phyloP scores from a whole-genome alignment of 2,888 invertebrate species.

The Euzophera pinguis region DNA sequence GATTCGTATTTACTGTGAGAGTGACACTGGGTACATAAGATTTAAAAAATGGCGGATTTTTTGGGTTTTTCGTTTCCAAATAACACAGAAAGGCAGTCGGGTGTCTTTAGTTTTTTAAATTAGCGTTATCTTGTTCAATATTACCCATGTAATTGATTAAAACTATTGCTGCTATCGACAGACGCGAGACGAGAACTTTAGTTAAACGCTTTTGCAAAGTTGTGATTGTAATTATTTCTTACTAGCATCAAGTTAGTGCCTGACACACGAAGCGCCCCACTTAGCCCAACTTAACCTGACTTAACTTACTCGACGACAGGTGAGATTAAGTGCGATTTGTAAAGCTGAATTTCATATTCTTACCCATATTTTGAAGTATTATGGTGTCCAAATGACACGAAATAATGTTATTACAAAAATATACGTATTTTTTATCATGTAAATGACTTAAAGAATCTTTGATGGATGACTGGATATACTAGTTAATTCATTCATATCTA shows the following conservation, averaged over 20 bases:
- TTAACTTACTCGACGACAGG: conserved; percentile 36
- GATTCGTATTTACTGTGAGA: too few relatives aligned
- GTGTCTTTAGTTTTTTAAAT: too few relatives aligned
- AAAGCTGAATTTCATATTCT: conserved; percentile 34
- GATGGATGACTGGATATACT: too few relatives aligned
- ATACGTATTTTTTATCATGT: too few relatives aligned
- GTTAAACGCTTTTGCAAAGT: conserved; percentile 41
- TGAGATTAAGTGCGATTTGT: conserved; percentile 42
- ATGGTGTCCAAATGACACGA: not conserved
- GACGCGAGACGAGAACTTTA: conserved; percentile 1
- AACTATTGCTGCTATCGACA: not conserved
- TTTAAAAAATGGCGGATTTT: too few relatives aligned
- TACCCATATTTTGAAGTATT: conserved; percentile 3
- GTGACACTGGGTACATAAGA: too few relatives aligned
- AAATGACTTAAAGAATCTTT: too few relatives aligned
- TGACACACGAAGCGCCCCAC: conserved; percentile 41
- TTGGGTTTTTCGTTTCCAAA: too few relatives aligned
- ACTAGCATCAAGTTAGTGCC: conserved; percentile 38
- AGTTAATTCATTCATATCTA: too few relatives aligned
- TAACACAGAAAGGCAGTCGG: too few relatives aligned
- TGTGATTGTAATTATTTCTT: conserved; percentile 44
- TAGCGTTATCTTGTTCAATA: not conserved
- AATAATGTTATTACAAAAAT: too few relatives aligned
- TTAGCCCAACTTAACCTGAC: conserved; percentile 33
- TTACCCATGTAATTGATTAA: not conserved